Base-by-base conservation (phyloP, 1,140 invertebrate genomes). In the Gryon sp. region DNA sequence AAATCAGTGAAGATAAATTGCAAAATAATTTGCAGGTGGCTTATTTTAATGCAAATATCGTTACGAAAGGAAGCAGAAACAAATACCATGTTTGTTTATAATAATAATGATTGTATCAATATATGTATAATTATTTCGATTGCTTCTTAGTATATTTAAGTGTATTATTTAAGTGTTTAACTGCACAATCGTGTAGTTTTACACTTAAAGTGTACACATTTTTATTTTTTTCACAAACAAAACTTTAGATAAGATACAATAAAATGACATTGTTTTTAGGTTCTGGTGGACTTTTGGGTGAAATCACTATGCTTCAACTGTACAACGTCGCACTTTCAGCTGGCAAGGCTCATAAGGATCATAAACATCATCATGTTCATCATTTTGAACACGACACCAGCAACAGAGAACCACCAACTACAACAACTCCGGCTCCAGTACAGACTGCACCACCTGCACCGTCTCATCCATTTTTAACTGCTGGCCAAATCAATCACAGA, bases 331-430 rank as follows among this genome's bases (percentile, higher is more conserved):
- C 94, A 0, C 83, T 95, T 26, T 94, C 93, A 0, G 94, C 94
- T 1, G 94, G 94, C 0, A 95, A 95, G 85, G 94, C 94, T 0
- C 94, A 95, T 82, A 93, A 92, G 48, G 93, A 95, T 80, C 94
- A 95, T 84, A 95, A 95, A 80, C 94, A 95, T 76, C 94, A 95
- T 80, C 94, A 95, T 80, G 94, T 90, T 0, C 93, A 95, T 79
- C 92, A 94, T 69, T 94, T 92, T 76, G 92, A 92, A 76, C 93
- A 95, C 77, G 92, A 95, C 66, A 87, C 81, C 9, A 84, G 59
- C 12, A 88, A 86, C 38, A 93, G 93, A 1, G 87, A 83, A n/a
- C 90, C 90, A n/a, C 90, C 90, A 9, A 86, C 92, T 32, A 91
- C 91, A 15, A 84, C 87, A 0, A 89, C 90, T 0, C 88, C 87